These are phyloP conservation scores for Megalurothrips usitatus DNA, from an alignment of 2,888 invertebrate species.

Conservation along the genomic window DNA sequence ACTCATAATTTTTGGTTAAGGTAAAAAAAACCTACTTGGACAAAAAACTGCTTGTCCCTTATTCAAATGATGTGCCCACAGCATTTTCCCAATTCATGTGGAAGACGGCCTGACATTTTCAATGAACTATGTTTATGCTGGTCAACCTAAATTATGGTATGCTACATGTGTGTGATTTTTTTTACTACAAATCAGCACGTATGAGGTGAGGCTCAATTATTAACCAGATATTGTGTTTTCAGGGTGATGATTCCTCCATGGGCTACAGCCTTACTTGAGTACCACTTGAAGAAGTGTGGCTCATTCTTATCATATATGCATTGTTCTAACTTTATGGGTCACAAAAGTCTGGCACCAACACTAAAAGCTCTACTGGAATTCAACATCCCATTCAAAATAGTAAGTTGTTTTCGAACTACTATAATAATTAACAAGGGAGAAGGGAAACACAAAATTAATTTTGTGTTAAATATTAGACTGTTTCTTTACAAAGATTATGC, in stretches of 20 bases:
- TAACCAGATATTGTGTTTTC: neutral
- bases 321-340: neutral
- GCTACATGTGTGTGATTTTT: neutral
- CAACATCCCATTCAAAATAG: slow-evolving; percentile 18
- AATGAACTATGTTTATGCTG: neutral
- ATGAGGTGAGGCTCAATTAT: no score
- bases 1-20: no score
- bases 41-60: no score
- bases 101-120: slow-evolving; percentile 3
- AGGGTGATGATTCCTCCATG: slow-evolving; percentile 7
- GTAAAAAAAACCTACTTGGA: no score
- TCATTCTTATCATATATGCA: slow-evolving; percentile 4
- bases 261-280: slow-evolving; percentile 10
- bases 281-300: slow-evolving; percentile 4
- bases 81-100: slow-evolving; percentile 3
- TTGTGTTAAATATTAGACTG: no score
- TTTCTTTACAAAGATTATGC: no score
- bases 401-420: neutral
- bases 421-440: no score
- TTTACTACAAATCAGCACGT: no score
- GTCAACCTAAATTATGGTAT: slow-evolving; percentile 1
- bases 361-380: neutral
- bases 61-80: no score
- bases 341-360: slow-evolving; percentile 4
- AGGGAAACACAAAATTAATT: no score